Conservation (phyloP, 2,888 invertebrate species). For the Ophraella communa region DNA sequence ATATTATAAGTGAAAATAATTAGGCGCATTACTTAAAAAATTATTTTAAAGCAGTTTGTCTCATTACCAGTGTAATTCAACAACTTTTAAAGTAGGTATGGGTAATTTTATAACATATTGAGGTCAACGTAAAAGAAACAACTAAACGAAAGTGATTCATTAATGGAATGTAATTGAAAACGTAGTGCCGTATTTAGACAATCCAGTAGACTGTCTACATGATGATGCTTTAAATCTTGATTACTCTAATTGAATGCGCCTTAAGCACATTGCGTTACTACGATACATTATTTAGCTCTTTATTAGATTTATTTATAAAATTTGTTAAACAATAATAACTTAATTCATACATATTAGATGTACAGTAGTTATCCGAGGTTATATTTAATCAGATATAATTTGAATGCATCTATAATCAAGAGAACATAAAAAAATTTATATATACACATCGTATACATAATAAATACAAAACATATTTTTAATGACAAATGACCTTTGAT, state of each 20-base stretch:
- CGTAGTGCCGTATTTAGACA: conserved; percentile 6
- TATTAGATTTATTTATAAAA: not conserved
- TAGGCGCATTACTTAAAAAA: not conserved
- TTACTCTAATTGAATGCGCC: not conserved
- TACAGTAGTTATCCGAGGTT: too few species aligned
- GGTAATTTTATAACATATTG: conserved; percentile 19
- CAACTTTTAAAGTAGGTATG: not conserved
- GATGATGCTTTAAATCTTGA: not conserved
- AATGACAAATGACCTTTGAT: too few species aligned
- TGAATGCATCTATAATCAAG: too few species aligned
- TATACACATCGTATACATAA: too few species aligned
- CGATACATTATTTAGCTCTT: not conserved
- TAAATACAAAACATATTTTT: too few species aligned
- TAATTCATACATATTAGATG: too few species aligned
- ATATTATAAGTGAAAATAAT: too few species aligned
- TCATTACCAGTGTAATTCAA: not conserved
- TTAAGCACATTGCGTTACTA: not conserved
- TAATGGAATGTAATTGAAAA: conserved; percentile 18
- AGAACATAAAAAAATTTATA: too few species aligned
- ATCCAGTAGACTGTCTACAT: conserved; percentile 7
- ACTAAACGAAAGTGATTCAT: conserved; percentile 21
- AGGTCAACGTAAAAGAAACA: conserved; percentile 21
- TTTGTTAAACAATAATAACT: not conserved
- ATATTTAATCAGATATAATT: too few species aligned
- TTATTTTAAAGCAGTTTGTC: conserved; percentile 9